These are phyloP conservation scores for Mugil cephalus DNA, from an alignment of 2,113 vertebrate genomes.

Conservation along the genomic window DNA sequence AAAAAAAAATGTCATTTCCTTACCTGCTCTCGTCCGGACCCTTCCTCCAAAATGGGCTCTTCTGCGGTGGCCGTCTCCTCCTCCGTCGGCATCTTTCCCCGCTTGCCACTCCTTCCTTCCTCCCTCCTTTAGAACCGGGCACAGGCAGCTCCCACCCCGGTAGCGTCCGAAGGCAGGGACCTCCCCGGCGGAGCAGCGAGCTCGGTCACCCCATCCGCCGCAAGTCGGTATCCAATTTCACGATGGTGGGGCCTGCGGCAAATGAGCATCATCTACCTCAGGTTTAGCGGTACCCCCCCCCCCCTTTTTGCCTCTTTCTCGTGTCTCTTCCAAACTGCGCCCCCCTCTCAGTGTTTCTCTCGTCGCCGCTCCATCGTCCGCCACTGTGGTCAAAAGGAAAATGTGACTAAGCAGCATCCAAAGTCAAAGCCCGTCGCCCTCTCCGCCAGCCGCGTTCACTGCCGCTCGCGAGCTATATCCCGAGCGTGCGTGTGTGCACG, in stretches of 20 bases:
- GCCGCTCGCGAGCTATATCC: slow-evolving; percentile 19
- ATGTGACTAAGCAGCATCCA: slow-evolving; percentile 37
- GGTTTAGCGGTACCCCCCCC: slow-evolving; percentile 16
- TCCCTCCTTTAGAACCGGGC: slow-evolving; percentile 62
- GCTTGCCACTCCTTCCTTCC: slow-evolving; percentile 68
- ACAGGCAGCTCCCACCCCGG: slow-evolving; percentile 72
- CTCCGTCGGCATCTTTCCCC: slow-evolving; percentile 80
- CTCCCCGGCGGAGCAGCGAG: slow-evolving; percentile 78
- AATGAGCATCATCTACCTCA: slow-evolving; percentile 68
- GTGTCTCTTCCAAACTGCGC: slow-evolving; percentile 1
- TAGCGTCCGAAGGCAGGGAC: slow-evolving; percentile 74
- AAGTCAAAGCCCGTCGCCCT: slow-evolving; percentile 39
- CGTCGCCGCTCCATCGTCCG: slow-evolving; percentile 49
- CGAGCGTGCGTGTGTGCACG: slow-evolving; percentile 41
- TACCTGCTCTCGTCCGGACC: slow-evolving; percentile 81
- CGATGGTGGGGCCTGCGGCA: slow-evolving; percentile 79
- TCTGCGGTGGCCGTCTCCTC: slow-evolving; percentile 80
- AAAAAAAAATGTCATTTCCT: slow-evolving; percentile 39
- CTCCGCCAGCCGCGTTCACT: neutral
- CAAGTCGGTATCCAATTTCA: slow-evolving; percentile 75
- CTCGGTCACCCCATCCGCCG: slow-evolving; percentile 82
- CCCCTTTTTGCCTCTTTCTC: slow-evolving; percentile 9
- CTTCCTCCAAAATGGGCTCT: slow-evolving; percentile 83
- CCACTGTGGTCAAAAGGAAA: slow-evolving; percentile 2
- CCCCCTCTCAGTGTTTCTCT: slow-evolving; percentile 30